A percentile compares a stretch with the other conserved stretches of the same genome.
Evolutionary conservation across 2,888 invertebrate genomes (phyloP).

Genomic region (Drosophila tanythrix): DNA sequence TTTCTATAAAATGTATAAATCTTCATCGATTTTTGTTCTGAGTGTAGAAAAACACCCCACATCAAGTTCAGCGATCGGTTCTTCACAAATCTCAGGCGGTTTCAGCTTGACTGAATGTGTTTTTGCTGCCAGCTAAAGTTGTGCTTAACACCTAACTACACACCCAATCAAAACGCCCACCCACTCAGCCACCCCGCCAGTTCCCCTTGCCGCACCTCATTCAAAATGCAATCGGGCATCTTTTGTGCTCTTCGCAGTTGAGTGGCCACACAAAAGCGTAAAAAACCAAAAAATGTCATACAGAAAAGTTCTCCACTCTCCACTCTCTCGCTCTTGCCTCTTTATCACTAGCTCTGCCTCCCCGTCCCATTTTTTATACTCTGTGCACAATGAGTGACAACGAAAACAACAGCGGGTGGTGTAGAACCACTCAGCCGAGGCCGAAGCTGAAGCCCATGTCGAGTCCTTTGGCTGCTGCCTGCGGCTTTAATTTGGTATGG

Average conservation of each 20-base stretch:
- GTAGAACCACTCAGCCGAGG: constrained; percentile 61
- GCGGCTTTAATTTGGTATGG: constrained; percentile 75
- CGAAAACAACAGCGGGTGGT: constrained; percentile 79
- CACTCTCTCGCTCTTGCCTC: neutral
- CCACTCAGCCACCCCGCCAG: constrained; percentile 5
- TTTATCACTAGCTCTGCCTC: constrained; percentile 8
- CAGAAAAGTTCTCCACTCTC: constrained; percentile 49
- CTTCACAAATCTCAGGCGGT: constrained; percentile 25
- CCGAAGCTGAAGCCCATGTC: constrained; percentile 10
- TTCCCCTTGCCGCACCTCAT: constrained; percentile 24
- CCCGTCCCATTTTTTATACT: constrained; percentile 47
- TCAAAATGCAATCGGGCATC: constrained; percentile 72
- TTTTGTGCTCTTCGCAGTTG: constrained; percentile 83
- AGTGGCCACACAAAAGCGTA: constrained; percentile 83
- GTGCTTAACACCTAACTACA: constrained; percentile 5
- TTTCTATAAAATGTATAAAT: too few relatives aligned
- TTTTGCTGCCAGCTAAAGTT: constrained; percentile 58
- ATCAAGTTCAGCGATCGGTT: neutral
- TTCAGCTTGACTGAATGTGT: constrained; percentile 78
- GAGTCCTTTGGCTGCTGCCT: constrained; percentile 53
- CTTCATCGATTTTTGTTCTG: neutral
- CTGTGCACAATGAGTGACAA: constrained; percentile 77
- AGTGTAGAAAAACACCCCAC: neutral
- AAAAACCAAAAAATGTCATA: constrained; percentile 74
- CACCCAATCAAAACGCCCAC: constrained; percentile 1